Evolutionary conservation across 2,113 vertebrate species (phyloP), one percentile per base, ranked within the genome.

Genomic region (Caracal caracal): DNA sequence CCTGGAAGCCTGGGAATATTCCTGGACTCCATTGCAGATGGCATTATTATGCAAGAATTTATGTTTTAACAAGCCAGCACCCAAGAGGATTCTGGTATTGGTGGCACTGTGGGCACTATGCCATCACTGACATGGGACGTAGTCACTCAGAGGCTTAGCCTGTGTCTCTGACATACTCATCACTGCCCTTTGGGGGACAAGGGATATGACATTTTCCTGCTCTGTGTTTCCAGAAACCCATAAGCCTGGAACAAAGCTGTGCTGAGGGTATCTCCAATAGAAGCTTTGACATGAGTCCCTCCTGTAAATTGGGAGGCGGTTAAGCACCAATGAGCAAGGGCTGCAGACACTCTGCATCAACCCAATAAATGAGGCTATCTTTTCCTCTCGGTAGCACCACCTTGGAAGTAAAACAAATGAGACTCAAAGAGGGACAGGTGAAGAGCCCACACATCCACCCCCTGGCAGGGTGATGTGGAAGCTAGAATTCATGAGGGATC

Each of bases 191-290:
- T 8, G 2, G 65, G n/a, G 30, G 8, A 10, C n/a, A 37, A 56
- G 11, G 49, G 0, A 9, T 79, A 68, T 82, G 66, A 40, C 20
- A 22, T 33, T 93, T 73, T 70, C 30, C 35, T 20, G 37, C 33
- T 75, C 37, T 71, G 19, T 73, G 30, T 76, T 70, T 94, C 26
- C 65, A 35, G 80, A 95, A 89, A 66, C 10, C 26, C 47, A 2
- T 78, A n/a, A 68, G 49, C 37, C 56, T 82, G 63, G 84, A 95
- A 81, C 24, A 40, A 81, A 59, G 11, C n/a, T 66, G 63, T 17
- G 4, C 33, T 53, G 51, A 84, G 19, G 30, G 28, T 16, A 59
- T 30, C 20, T 73, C 33, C 43, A 40, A 5, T 7, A 17, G 30
- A 51, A 26, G 6, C 59, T 89, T 63, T 82, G 59, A 71, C 65